Percentiles rank a stretch among this genome's conserved stretches.
phyloP scores from a whole-genome alignment of 2,113 vertebrate genomes.

The Pavo muticus region DNA sequence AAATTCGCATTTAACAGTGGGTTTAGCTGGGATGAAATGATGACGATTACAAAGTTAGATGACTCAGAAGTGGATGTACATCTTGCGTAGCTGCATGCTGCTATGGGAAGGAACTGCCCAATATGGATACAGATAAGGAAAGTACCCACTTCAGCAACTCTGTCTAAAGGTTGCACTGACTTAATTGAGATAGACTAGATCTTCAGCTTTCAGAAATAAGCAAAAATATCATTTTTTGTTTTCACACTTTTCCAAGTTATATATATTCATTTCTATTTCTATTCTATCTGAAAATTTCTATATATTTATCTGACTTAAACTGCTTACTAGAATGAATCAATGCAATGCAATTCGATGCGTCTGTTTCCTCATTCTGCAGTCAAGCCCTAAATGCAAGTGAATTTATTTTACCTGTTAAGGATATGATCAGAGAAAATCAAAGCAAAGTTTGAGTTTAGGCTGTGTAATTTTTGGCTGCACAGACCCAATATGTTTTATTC shows the following conservation, averaged over 20 bases:
- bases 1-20: neutral
- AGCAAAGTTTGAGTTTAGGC: neutral
- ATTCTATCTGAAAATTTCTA: neutral
- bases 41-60: neutral
- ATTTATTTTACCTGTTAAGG: neutral
- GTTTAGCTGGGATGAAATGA: neutral
- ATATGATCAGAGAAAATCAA: conserved; percentile 2
- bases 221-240: neutral
- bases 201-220: neutral
- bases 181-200: neutral
- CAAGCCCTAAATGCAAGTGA: neutral
- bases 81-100: neutral
- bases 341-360: neutral
- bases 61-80: neutral
- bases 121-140: neutral
- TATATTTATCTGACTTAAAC: neutral
- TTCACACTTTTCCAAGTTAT: neutral
- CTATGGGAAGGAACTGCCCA: neutral
- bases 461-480: neutral
- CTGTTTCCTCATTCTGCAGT: neutral
- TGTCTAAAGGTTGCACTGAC: neutral
- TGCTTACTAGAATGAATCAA: neutral
- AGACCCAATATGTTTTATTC: neutral
- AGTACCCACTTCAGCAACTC: neutral
- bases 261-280: neutral